Base-by-base conservation (phyloP, 2,113 vertebrate genomes). In the Daubentonia madagascariensis region DNA sequence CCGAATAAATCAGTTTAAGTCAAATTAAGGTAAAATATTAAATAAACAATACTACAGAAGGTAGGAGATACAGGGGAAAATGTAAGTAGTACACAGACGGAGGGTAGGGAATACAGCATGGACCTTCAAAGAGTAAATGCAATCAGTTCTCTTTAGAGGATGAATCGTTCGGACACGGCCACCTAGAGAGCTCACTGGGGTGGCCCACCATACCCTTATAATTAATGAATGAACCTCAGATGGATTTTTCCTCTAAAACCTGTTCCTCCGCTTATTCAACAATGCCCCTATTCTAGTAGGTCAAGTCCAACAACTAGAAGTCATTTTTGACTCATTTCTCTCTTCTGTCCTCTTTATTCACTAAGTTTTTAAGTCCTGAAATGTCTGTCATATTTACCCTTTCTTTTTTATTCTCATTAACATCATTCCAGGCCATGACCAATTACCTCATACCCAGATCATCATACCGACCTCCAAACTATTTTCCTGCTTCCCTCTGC, bases 391-490 rank as follows among this genome's bases (percentile, higher is more conserved):
- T 40, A 84, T 89, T 91, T 84, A 85, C 54, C 59, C 94, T 89
- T 92, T 91, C 35, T 8, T 8, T 96, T 83, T 97, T 54, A 92
- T 80, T 76, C 59, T 97, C 84, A 37, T 97, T 97, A 97, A 84
- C 75, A 93, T 89, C 79, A 85, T 87, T 70, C 68, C 81, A 94
- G 94, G 92, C 30, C 83, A 48, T 72, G 98, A 94, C 89, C 92
- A 72, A 92, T 96, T 93, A 97, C 86, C 83, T 97, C 96, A 90
- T 87, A 61, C 35, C 68, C 94, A 96, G 68, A 96, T 94, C 43
- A 72, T 22, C 5, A 1, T 1, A 59, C 52, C 76, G 86, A 90
- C 92, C 89, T 94, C 89, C 83, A 52, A 93, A 80, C 63, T 25
- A 8, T 73, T 35, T 37, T 94, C 35, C 45, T 12, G 40, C 25